Conservation (phyloP, 2,888 invertebrate species). For the Escarpia spicata region DNA sequence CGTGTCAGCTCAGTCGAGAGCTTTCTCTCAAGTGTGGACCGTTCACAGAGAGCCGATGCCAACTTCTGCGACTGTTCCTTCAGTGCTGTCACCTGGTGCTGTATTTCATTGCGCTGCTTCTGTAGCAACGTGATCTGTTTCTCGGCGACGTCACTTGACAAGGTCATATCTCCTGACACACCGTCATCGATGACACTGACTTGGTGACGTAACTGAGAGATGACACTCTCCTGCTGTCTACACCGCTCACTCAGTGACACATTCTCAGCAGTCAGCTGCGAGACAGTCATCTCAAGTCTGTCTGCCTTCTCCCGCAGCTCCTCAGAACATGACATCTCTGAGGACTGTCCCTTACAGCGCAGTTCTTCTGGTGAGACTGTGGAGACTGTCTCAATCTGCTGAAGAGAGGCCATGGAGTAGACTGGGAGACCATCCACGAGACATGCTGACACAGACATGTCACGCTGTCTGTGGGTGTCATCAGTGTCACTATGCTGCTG, state of each 20-base stretch:
- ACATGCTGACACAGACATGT: not conserved
- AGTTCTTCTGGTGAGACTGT: not conserved
- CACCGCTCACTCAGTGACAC: conserved; percentile 28
- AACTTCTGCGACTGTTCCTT: conserved; percentile 27
- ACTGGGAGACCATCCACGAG: not conserved
- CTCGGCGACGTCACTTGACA: conserved; percentile 23
- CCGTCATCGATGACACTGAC: not conserved
- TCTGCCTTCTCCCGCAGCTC: conserved; percentile 29
- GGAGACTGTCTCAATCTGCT: not conserved
- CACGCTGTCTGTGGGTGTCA: not conserved
- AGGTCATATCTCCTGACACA: conserved; percentile 19
- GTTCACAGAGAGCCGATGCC: conserved; percentile 13
- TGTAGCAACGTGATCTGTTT: conserved; percentile 34
- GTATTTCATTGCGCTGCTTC: conserved; percentile 36
- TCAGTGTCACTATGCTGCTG: conserved; percentile 8
- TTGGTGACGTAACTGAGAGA: conserved; percentile 25
- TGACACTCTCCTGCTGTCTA: conserved; percentile 32
- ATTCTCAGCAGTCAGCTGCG: not conserved
- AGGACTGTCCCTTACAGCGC: not conserved
- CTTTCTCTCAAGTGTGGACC: conserved; percentile 21
- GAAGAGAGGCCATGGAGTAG: not conserved
- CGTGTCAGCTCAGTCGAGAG: conserved; percentile 27
- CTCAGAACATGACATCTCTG: not conserved
- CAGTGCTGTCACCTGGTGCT: conserved; percentile 29
- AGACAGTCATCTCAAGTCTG: not conserved